Evolutionary conservation across 92 coral and sea anemone genomes (phyloP).

Genomic region (Plumapathes pennacea): DNA sequence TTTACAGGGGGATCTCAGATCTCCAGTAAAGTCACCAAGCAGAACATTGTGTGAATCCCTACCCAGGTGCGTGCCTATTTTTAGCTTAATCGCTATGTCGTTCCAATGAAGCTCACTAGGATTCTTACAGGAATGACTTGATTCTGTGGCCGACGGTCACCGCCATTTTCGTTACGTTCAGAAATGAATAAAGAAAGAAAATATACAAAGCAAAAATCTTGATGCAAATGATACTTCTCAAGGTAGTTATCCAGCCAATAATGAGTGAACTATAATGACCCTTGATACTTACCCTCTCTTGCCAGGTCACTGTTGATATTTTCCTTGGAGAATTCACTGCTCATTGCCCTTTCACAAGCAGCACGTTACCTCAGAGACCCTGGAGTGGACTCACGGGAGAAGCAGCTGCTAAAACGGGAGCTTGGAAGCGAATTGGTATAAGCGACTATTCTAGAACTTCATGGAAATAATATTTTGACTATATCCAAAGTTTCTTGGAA

Average conservation of each 20-base stretch:
- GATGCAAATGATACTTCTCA: not conserved
- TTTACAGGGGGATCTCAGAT: slow-evolving; percentile 65
- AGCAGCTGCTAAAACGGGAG: slow-evolving; percentile 88
- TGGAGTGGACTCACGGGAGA: slow-evolving; percentile 81
- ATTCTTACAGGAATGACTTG: too few relatives aligned
- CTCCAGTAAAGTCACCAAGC: slow-evolving; percentile 85
- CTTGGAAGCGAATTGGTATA: slow-evolving; percentile 97
- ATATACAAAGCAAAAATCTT: not conserved
- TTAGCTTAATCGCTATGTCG: too few relatives aligned
- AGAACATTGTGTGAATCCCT: slow-evolving; percentile 69
- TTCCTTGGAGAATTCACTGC: slow-evolving; percentile 87
- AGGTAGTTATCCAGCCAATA: too few relatives aligned
- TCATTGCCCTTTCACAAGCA: slow-evolving; percentile 87
- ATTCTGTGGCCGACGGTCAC: too few relatives aligned
- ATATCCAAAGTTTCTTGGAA: too few relatives aligned
- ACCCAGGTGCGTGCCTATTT: slow-evolving; percentile 54
- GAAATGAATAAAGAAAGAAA: not conserved
- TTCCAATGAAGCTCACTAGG: too few relatives aligned
- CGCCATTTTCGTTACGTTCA: too few relatives aligned
- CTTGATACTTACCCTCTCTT: slow-evolving; percentile 14
- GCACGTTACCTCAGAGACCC: slow-evolving; percentile 92
- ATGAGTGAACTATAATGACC: not conserved
- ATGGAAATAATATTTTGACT: too few relatives aligned
- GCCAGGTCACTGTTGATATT: slow-evolving; percentile 72
- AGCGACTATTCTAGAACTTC: too few relatives aligned